These are phyloP conservation scores for Hemibagrus guttatus DNA, from an alignment of 2,797 vertebrate genomes.

Conservation along the genomic window DNA sequence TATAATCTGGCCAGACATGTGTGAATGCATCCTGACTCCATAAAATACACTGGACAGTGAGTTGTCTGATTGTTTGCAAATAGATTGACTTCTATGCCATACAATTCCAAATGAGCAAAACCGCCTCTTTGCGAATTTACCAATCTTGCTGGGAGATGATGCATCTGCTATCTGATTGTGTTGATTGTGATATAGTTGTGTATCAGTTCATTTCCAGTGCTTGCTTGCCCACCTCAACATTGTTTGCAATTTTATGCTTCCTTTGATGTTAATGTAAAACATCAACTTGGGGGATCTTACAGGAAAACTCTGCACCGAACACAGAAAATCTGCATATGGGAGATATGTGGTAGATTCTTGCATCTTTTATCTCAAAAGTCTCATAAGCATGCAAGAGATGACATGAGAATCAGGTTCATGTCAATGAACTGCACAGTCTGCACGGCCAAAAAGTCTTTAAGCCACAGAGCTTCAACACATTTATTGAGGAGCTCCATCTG, in stretches of 20 bases:
- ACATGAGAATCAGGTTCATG: background rate
- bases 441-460: background rate
- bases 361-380: background rate
- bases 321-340: background rate
- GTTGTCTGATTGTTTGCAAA: background rate
- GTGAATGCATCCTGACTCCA: background rate
- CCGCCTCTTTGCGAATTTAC: background rate
- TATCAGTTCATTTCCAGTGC: background rate
- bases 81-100: background rate
- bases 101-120: background rate
- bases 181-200: background rate
- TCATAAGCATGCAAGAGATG: background rate
- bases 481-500: slow-evolving; percentile 8
- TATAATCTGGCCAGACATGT: background rate
- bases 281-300: background rate
- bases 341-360: background rate
- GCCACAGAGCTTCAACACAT: background rate
- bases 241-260: background rate
- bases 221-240: background rate
- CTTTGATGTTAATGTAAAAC: background rate
- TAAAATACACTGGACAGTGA: background rate
- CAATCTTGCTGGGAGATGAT: background rate
- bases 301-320: background rate
- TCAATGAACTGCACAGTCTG: background rate
- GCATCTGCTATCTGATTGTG: background rate